Evolutionary conservation across 2,888 invertebrate genomes (phyloP).

Genomic region (Parnassius mnemosyne): DNA sequence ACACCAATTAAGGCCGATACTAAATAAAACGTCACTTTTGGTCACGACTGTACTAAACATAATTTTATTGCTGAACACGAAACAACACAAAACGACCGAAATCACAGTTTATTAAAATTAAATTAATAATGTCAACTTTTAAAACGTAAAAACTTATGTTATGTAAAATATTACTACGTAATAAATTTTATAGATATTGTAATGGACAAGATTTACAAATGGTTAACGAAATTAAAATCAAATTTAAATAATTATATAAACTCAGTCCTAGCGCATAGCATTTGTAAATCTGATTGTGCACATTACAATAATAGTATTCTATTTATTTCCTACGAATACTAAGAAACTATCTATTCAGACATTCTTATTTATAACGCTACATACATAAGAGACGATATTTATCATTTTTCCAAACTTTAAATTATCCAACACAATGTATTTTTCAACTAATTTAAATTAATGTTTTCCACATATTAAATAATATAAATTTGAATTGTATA

Average conservation of each 20-base stretch:
- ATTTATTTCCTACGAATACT: neutral
- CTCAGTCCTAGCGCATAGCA: neutral
- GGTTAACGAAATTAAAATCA: neutral
- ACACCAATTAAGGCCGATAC: neutral
- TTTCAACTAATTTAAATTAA: neutral
- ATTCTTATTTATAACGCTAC: neutral
- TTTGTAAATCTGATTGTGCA: neutral
- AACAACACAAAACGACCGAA: slow-evolving; percentile 1
- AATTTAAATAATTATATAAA: neutral
- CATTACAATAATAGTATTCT: neutral
- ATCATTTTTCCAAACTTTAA: neutral
- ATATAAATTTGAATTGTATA: too few relatives aligned
- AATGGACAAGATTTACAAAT: neutral
- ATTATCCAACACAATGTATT: slow-evolving; percentile 4
- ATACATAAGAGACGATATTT: neutral
- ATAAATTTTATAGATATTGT: neutral
- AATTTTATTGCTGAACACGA: slow-evolving; percentile 5
- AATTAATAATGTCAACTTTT: neutral
- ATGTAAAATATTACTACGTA: neutral
- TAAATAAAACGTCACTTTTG: slow-evolving; percentile 9
- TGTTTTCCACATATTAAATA: neutral
- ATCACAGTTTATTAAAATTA: slow-evolving; percentile 14
- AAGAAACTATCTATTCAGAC: slow-evolving; percentile 5
- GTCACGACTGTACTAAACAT: slow-evolving; percentile 17
- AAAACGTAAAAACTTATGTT: neutral